Evolutionary conservation across 2,888 invertebrate genomes (phyloP).

Genomic region (Sesia bembeciformis): DNA sequence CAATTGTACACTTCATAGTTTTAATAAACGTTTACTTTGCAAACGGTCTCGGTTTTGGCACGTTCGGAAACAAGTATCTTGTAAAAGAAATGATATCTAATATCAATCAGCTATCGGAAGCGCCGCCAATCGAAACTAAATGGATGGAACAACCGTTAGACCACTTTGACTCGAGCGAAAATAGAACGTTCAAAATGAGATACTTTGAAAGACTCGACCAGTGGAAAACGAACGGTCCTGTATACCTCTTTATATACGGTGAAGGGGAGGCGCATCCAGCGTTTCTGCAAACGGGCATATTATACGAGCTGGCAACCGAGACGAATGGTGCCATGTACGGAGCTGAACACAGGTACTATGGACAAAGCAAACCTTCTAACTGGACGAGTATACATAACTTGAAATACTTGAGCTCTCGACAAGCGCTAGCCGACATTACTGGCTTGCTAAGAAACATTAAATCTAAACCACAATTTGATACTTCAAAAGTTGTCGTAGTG

Average conservation of each 20-base stretch:
- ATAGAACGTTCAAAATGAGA: conserved; percentile 46
- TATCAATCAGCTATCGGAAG: conserved; percentile 10
- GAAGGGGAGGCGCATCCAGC: conserved; percentile 35
- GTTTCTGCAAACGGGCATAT: conserved; percentile 38
- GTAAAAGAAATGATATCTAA: conserved; percentile 23
- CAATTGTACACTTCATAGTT: background rate
- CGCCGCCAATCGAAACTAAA: conserved; percentile 16
- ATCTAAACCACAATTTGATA: conserved; percentile 20
- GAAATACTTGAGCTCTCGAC: conserved; percentile 42
- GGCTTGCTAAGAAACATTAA: conserved; percentile 33
- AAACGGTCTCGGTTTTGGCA: conserved; percentile 22
- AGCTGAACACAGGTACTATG: conserved; percentile 58
- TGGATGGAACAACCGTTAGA: conserved; percentile 52
- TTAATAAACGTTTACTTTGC: conserved; percentile 16
- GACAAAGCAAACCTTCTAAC: conserved; percentile 45
- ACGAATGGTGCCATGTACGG: conserved; percentile 52
- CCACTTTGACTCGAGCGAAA: conserved; percentile 40
- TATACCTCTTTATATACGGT: conserved; percentile 49
- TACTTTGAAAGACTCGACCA: conserved; percentile 44
- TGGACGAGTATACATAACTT: conserved; percentile 33
- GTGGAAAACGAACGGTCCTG: conserved; percentile 40
- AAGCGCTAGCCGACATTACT: conserved; percentile 53
- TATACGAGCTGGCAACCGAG: conserved; percentile 50
- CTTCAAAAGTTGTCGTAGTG: conserved; percentile 49
- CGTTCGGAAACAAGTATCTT: conserved; percentile 28